These are phyloP conservation scores for Halictus ligatus DNA, from an alignment of 2,888 invertebrate species.

Conservation along the genomic window DNA sequence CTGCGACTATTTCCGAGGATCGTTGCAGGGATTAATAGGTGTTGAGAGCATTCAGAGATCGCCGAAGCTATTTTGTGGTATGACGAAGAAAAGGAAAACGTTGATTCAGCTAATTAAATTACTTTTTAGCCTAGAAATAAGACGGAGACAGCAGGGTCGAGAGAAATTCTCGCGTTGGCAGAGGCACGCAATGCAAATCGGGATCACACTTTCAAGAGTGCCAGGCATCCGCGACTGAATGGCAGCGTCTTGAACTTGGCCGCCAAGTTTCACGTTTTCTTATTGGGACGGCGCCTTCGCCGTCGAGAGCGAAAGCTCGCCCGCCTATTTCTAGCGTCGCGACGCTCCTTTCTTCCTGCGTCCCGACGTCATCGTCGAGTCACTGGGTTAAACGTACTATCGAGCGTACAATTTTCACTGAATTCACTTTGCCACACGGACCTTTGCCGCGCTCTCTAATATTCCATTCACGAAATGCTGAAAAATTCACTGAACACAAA, in stretches of 20 bases:
- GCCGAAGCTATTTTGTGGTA: neutral
- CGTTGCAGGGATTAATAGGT: too few relatives aligned
- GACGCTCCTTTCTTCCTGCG: conserved; percentile 77
- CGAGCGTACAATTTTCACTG: conserved; percentile 62
- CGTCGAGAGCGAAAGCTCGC: conserved; percentile 81
- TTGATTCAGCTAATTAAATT: conserved; percentile 12
- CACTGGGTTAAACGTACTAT: conserved; percentile 78
- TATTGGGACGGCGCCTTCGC: conserved; percentile 75
- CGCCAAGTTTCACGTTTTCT: conserved; percentile 81
- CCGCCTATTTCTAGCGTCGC: conserved; percentile 81
- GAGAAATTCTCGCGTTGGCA: conserved; percentile 44
- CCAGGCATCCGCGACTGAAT: conserved; percentile 67
- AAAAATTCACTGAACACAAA: neutral
- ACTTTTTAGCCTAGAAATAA: conserved; percentile 15
- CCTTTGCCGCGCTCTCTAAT: conserved; percentile 17
- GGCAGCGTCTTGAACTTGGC: conserved; percentile 82
- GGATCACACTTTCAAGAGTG: conserved; percentile 64
- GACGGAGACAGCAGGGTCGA: conserved; percentile 2
- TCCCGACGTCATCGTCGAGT: conserved; percentile 69
- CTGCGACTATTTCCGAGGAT: neutral
- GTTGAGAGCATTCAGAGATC: neutral
- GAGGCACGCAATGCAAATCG: conserved; percentile 62
- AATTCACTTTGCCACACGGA: conserved; percentile 33
- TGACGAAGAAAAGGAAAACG: neutral
- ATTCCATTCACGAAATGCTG: conserved; percentile 41